Base-by-base conservation (phyloP, 2,888 invertebrate genomes). In the Ectemnius continuus region DNA sequence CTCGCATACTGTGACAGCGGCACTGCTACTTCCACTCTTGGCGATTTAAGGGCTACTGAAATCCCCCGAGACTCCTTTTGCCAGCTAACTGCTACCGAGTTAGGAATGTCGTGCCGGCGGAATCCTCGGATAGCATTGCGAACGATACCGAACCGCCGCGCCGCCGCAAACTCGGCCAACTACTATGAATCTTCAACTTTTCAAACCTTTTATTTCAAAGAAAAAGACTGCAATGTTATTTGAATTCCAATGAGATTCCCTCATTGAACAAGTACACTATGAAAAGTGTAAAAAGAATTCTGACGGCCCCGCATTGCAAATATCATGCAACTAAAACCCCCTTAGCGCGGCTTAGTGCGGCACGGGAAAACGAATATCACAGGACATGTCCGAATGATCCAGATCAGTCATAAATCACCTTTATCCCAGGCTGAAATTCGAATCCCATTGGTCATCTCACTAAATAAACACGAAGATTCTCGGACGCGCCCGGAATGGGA, bases 1-100 rank as follows among this genome's bases (percentile, higher is more conserved):
- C 88, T 87, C 85, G 82, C 80, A 85, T 83, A 78, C 86, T 84
- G 84, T 83, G 84, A 85, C 84, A 81, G 76, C 79, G 75, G 82
- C 82, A 77, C 78, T 75, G 78, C 76, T 70, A 79, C 76, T 79
- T 67, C 76, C 73, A 67, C 80, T 36, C 36, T 63, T 4, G 52
- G 65, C 84, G 79, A 84, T 83, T 82, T 79, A 79, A 79, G 82
- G 83, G 83, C 82, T 83, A 83, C 75, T 75, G 79, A 79, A 36
- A 76, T 79, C 81, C 68, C 83, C 69, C 60, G 69, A 52, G 52
- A 70, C 68, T 36, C 36, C 36, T 66, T 69, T 71, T 57, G 67
- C 80, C 52, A 69, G 62, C 36, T 36, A 36, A 67, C 70, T 71
- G 71, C 65, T 59, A 64, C 66, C 64, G 73, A 74, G 68, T 66